Percentiles rank a stretch among this genome's conserved stretches.
Evolutionary conservation across 2,797 vertebrate genomes (phyloP).

Genomic region (Ptychobarbus kaznakovi): DNA sequence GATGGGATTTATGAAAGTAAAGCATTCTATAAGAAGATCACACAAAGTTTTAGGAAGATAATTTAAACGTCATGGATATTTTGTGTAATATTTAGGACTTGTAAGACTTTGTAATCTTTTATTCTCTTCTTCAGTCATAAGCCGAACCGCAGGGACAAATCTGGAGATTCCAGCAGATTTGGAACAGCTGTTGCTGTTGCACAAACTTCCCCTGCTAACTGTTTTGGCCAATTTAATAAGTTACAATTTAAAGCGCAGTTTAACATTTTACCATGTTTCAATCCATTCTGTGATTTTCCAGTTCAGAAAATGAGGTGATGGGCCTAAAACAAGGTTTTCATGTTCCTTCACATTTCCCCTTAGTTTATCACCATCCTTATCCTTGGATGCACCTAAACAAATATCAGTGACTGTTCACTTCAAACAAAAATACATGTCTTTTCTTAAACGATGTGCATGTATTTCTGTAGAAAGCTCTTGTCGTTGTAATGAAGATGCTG

Average conservation of each 20-base stretch:
- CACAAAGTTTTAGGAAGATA: not conserved
- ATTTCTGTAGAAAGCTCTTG: conserved; percentile 32
- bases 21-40: not conserved
- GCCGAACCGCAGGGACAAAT: not conserved
- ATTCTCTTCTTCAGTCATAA: not conserved
- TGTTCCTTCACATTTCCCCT: not conserved
- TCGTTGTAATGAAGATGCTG: conserved; percentile 45
- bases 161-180: not conserved
- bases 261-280: not conserved
- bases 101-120: not conserved
- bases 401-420: not conserved
- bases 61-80: not conserved
- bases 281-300: conserved; percentile 2
- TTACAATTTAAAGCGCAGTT: not conserved
- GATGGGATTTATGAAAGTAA: not conserved
- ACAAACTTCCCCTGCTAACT: not conserved
- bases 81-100: not conserved
- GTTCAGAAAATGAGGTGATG: not conserved
- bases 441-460: not conserved
- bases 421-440: not conserved
- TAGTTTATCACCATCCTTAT: not conserved
- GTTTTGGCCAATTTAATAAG: not conserved
- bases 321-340: not conserved
- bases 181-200: not conserved
- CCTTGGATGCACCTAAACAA: not conserved